Base-by-base conservation (phyloP, 2,888 invertebrate genomes). In the Lithophane leautieri region DNA sequence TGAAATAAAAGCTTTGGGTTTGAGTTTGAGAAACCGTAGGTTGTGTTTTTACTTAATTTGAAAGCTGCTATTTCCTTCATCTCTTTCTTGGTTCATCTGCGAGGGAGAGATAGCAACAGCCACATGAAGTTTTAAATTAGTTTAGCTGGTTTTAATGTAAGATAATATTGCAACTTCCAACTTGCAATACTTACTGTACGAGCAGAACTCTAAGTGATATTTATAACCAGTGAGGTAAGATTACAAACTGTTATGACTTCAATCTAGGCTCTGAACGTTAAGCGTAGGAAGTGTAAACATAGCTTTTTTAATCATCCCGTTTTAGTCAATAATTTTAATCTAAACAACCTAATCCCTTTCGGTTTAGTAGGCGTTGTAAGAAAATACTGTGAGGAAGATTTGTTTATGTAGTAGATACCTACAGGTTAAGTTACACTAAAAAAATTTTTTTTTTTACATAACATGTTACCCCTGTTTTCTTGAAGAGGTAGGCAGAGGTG, bases 191-290 rank as follows among this genome's bases (percentile, higher is more conserved):
- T 62, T 22, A 54, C 54, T 47, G 61, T 61, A 56, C 62, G 28
- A 52, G 44, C 28, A 76, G 76, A 60, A 40, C 25, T 54, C 11
- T 63, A 63, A 78, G 34, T 77, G 8, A 25, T 71, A 71, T 77
- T 77, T 71, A 71, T 63, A 44, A 28, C 62, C 12, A 16, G 28
- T 42, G 42, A 14, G 22, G 44, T 60, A 44, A 50, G 14, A 78
- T 78, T 71, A 77, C 56, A 78, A 71, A 77, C 71, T 52, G 71
- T 63, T 70, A 47, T 11, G 71, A 50, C 14, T 71, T 71, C 76
- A 68, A 78, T 71, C 78, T 78, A 25, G 22, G 22, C 16, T 71
- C 25, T 63, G 42, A 70, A 76, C 11, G 42, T 28, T 22, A 28
- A 22, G 50, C 63, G 34, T 58, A 50, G 34, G 63, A 16, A 61